Evolutionary conservation across 2,113 vertebrate genomes (phyloP).

Genomic region (Brachypodius melanocephalos): DNA sequence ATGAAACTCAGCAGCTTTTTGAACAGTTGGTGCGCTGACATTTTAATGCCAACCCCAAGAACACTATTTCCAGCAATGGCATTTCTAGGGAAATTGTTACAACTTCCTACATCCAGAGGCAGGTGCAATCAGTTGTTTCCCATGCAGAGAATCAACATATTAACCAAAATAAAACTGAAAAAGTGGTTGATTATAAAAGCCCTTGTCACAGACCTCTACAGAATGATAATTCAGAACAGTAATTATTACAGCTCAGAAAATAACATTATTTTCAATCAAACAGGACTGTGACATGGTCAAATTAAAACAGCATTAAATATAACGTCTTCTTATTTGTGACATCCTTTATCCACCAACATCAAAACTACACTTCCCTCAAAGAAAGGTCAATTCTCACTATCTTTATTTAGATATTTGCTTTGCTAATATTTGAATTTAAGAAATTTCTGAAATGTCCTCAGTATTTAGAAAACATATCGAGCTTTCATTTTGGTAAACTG

Average conservation of each 20-base stretch:
- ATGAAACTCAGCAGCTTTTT: not conserved
- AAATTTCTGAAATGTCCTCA: not conserved
- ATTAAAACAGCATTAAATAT: not conserved
- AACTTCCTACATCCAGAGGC: not conserved
- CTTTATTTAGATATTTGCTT: not conserved
- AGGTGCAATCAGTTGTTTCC: not conserved
- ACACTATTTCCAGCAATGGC: not conserved
- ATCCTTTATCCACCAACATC: not conserved
- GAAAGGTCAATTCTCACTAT: not conserved
- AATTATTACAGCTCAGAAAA: not conserved
- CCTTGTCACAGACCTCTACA: not conserved
- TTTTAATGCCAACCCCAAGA: slow-evolving; percentile 28
- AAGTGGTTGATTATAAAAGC: not conserved
- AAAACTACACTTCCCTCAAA: not conserved
- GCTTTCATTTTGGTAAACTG: not conserved
- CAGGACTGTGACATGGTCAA: not conserved
- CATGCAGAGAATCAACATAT: not conserved
- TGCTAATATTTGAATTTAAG: not conserved
- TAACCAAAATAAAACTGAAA: not conserved
- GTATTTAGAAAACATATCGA: fast-evolving
- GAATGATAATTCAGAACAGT: not conserved
- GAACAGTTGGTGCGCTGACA: slow-evolving; percentile 18
- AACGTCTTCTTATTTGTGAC: not conserved
- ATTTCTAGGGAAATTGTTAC: not conserved
- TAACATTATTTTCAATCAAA: not conserved